phyloP scores from a whole-genome alignment of 2,113 vertebrate genomes.

The Oxyruncus cristatus region DNA sequence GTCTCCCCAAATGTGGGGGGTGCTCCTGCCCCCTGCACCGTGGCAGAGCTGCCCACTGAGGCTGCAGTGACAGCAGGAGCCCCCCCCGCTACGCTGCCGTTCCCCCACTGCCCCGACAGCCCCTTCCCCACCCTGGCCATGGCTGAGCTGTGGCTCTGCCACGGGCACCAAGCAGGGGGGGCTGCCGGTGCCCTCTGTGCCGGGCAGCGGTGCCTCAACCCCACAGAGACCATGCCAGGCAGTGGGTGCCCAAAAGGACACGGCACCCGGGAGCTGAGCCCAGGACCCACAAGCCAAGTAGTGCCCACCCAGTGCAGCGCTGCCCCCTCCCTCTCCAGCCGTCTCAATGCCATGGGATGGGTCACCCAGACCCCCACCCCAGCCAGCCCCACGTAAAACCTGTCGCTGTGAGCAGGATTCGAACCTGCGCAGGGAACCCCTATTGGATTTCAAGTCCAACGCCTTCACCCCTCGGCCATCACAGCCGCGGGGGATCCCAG shows the following conservation, averaged over 20 bases:
- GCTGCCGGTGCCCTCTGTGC: neutral
- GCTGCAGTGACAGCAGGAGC: neutral
- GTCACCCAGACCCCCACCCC: fast-evolving
- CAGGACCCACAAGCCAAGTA: neutral
- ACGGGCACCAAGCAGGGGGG: fast-evolving
- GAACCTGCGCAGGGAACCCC: neutral
- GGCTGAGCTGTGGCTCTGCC: too few relatives aligned
- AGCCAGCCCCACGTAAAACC: fast-evolving
- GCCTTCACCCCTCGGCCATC: constrained; percentile 4
- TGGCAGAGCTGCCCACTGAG: neutral
- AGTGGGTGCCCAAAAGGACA: neutral
- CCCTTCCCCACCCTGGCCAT: neutral
- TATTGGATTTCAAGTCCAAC: neutral
- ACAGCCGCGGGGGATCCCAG: too few relatives aligned
- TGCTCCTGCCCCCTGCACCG: too few relatives aligned
- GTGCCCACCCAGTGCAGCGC: too few relatives aligned
- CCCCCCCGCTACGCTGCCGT: fast-evolving
- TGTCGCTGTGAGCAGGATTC: neutral
- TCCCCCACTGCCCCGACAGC: neutral
- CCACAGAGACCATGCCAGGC: neutral
- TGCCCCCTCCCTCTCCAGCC: neutral
- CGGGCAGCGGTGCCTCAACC: neutral
- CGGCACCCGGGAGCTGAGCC: neutral
- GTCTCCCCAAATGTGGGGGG: neutral
- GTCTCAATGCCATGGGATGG: fast-evolving